Base-by-base conservation (phyloP, 1,140 invertebrate genomes). In the Heterodera carotae region DNA sequence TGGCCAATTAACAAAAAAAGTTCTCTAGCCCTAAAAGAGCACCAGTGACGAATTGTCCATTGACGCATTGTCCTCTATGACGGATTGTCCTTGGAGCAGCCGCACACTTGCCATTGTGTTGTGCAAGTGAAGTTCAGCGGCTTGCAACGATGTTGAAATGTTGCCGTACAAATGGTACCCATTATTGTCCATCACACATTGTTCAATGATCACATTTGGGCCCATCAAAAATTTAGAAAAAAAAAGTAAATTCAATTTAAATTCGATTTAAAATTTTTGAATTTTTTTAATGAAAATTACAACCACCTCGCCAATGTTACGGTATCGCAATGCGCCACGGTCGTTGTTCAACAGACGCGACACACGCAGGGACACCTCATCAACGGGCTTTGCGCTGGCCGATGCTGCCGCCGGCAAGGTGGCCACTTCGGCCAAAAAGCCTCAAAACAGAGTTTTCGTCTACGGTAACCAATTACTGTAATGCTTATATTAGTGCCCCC, bases 391-490 rank as follows among this genome's bases (percentile, higher is more conserved):
- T 25, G 93, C 93, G 84, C 94, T 92, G 84, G 93, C 93, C 85
- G 95, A 92, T 22, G 93, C 92, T 53, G 95, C 93, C 0, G 95
- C 93, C 0, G 97, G 97, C 29, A 98, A 88, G 0, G 95, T 96
- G 0, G 98, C 92, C 72, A 99, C 91, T 90, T 99, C 96, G 22
- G 96, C 97, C 81, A 99, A 93, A 87, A 99, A 99, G 72, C 97
- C 48, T 56, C 5, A 22, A 53, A 53, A 1, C 12, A 53, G 22
- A n/a, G n/a, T n/a, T n/a, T n/a, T n/a, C n/a, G n/a, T n/a, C n/a
- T n/a, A n/a, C n/a, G n/a, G n/a, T n/a, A n/a, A n/a, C n/a, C n/a
- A n/a, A n/a, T n/a, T n/a, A n/a, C n/a, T n/a, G n/a, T n/a, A n/a
- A n/a, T n/a, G n/a, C n/a, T n/a, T n/a, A n/a, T n/a, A n/a, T n/a